Percentiles rank a stretch among this genome's conserved stretches.
Conservation (phyloP, 2,113 vertebrate genomes). For the Chamaetylas fuelleborni region DNA sequence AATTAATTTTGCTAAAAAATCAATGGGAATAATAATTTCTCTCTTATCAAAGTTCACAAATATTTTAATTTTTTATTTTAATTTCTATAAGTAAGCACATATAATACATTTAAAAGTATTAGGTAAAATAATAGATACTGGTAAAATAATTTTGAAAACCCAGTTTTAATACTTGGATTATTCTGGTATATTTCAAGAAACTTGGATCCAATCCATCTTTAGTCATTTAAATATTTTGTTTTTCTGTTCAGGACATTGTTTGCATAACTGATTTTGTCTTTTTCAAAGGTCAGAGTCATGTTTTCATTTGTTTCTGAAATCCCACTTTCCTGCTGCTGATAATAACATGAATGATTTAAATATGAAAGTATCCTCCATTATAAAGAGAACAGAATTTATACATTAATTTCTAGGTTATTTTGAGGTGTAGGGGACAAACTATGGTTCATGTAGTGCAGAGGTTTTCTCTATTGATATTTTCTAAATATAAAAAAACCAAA, state of each 20-base stretch:
- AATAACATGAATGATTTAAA: not conserved
- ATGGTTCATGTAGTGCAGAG: not conserved
- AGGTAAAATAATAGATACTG: not conserved
- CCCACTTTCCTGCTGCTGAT: not conserved
- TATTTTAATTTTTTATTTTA: not conserved
- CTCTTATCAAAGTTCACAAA: not conserved
- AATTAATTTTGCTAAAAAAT: not conserved
- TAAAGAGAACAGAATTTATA: not conserved
- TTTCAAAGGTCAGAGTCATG: not conserved
- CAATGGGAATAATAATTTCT: not conserved
- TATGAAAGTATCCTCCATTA: not conserved
- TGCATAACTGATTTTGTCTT: not conserved
- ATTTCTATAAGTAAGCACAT: not conserved
- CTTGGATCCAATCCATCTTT: not conserved
- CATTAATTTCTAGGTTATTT: not conserved
- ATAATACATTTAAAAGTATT: not conserved
- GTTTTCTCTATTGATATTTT: not conserved
- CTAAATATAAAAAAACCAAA: not conserved
- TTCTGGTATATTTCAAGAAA: not conserved
- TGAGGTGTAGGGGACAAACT: not conserved
- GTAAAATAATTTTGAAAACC: not conserved
- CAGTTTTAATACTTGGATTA: not conserved
- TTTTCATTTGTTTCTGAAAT: slow-evolving; percentile 3
- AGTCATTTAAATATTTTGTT: not conserved
- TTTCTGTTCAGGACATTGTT: not conserved